phyloP scores from a whole-genome alignment of 2,888 invertebrate genomes.

The Meliscaeva auricollis region DNA sequence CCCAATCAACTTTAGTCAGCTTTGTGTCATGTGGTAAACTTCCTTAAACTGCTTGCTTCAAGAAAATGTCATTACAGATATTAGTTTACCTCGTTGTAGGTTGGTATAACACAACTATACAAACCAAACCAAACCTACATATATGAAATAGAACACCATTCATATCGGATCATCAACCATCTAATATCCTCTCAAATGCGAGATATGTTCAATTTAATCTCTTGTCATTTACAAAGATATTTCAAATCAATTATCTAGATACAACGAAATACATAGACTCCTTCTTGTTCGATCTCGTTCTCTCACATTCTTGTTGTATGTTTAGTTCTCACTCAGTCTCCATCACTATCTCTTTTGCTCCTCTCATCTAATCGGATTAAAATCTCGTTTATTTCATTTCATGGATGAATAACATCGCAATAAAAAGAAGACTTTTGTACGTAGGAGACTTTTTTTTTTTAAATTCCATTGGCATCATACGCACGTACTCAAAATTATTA shows the following conservation, averaged over 20 bases:
- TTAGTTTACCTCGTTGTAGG: not conserved
- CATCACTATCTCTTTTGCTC: not conserved
- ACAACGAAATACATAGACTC: no score
- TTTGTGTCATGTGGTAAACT: constrained; percentile 21
- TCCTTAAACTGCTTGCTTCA: constrained; percentile 10
- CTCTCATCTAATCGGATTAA: constrained; percentile 63
- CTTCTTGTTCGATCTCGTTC: constrained; percentile 13
- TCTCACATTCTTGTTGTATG: not conserved
- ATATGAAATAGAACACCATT: constrained; percentile 5
- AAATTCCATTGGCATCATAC: constrained; percentile 45
- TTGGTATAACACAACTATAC: no score
- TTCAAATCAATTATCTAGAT: constrained; percentile 64
- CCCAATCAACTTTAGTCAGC: constrained; percentile 13
- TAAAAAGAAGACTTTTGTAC: constrained; percentile 20
- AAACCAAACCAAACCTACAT: not conserved
- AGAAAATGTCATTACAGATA: constrained; percentile 13
- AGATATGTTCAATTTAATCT: constrained; percentile 65
- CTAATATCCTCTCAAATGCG: constrained; percentile 44
- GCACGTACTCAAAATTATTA: constrained; percentile 50
- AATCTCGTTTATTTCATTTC: constrained; percentile 70
- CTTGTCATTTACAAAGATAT: constrained; percentile 69
- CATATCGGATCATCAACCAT: constrained; percentile 5
- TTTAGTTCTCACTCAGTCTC: not conserved
- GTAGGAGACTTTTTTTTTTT: constrained; percentile 24
- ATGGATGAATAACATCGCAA: constrained; percentile 64